A percentile compares a stretch with the other conserved stretches of the same genome.
phyloP scores from a whole-genome alignment of 2,888 invertebrate species.

The Zygogramma bicolorata region DNA sequence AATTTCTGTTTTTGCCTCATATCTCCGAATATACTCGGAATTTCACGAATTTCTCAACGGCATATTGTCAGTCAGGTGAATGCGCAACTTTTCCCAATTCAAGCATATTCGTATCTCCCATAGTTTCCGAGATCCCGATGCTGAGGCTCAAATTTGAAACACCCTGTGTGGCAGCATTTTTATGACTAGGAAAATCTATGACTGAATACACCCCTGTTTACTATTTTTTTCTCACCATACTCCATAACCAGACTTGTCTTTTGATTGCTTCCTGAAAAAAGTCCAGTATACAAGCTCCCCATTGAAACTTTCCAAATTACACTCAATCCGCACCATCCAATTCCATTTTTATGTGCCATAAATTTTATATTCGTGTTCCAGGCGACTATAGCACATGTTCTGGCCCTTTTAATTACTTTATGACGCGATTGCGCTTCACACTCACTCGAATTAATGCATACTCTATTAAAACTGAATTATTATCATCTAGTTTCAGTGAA shows the following conservation, averaged over 20 bases:
- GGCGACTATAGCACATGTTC: background rate
- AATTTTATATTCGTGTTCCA: slow-evolving; percentile 1
- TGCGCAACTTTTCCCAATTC: too few species aligned
- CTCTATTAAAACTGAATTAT: slow-evolving; percentile 4
- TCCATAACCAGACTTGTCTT: background rate
- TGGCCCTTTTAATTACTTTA: slow-evolving; percentile 1
- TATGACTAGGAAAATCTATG: too few species aligned
- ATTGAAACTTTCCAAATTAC: background rate
- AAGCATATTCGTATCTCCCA: too few species aligned
- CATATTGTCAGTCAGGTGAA: too few species aligned
- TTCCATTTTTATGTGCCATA: slow-evolving; percentile 7
- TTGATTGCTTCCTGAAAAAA: background rate
- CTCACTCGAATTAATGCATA: slow-evolving; percentile 4
- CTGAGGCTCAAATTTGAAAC: too few species aligned
- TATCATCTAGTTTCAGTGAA: slow-evolving; percentile 10
- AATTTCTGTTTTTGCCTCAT: background rate
- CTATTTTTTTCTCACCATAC: too few species aligned
- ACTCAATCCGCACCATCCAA: slow-evolving; percentile 12
- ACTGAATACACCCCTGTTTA: background rate
- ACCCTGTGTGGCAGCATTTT: too few species aligned
- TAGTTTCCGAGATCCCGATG: too few species aligned
- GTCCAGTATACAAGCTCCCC: background rate
- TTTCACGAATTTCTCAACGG: too few species aligned
- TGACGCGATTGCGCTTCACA: slow-evolving; percentile 11
- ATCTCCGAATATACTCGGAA: too few species aligned